Conservation (phyloP, 2,113 vertebrate species). For the Corapipo altera region DNA sequence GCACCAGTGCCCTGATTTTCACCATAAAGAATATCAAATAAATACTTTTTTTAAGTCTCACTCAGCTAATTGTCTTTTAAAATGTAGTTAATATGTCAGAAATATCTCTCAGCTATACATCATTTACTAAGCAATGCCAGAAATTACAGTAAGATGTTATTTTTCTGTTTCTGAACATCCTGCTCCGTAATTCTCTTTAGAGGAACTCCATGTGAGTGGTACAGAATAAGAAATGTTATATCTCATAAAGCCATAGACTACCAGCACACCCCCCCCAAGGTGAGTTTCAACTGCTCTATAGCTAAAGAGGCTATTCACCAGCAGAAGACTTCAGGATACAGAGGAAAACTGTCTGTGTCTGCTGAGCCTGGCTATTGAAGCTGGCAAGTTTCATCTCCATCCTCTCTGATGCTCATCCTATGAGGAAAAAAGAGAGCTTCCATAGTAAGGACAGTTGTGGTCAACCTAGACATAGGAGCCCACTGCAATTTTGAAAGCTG, state of each 20-base stretch:
- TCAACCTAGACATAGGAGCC: not conserved
- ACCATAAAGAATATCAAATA: not conserved
- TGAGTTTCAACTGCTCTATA: not conserved
- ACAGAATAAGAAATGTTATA: not conserved
- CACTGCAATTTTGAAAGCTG: not conserved
- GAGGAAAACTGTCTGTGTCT: not conserved
- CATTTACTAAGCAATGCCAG: not conserved
- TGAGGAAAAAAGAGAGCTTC: not conserved
- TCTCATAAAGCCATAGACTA: not conserved
- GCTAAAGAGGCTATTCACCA: not conserved
- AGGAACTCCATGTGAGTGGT: not conserved
- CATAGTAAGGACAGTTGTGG: not conserved
- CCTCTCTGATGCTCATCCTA: not conserved
- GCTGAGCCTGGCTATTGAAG: not conserved
- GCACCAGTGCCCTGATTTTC: not conserved
- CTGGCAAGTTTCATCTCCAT: not conserved
- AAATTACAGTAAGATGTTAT: not conserved
- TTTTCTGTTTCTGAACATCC: not conserved
- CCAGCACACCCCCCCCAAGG: not conserved
- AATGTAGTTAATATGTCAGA: not conserved
- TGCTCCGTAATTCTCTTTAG: not conserved
- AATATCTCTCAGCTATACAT: not conserved
- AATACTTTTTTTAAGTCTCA: not conserved
- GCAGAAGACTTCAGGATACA: not conserved
- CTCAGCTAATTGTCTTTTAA: not conserved